Percentiles rank a stretch among this genome's conserved stretches.
phyloP scores from a whole-genome alignment of 1,140 invertebrate genomes.

The Paraescarpia echinospica region DNA sequence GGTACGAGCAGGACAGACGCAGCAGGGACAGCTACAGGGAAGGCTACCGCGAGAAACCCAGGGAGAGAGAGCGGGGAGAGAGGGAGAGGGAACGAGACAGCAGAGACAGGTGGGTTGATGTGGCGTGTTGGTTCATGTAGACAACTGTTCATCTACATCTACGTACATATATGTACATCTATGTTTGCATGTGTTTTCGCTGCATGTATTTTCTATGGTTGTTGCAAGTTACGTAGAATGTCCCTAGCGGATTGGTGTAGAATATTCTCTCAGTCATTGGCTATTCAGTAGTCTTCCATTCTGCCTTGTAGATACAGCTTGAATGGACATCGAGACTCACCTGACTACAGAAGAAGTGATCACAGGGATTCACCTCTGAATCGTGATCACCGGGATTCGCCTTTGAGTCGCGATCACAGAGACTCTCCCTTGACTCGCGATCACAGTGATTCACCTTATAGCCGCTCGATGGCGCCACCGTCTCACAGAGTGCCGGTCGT shows the following conservation, averaged over 20 bases:
- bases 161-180: background rate
- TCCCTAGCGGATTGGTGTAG: too few species aligned
- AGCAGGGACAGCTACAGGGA: background rate
- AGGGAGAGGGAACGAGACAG: constrained; percentile 5
- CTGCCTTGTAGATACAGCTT: background rate
- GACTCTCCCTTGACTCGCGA: background rate
- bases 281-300: background rate
- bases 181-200: background rate
- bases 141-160: background rate
- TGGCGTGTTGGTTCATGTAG: background rate
- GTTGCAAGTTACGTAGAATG: too few species aligned
- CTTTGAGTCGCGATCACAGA: background rate
- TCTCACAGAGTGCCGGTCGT: background rate
- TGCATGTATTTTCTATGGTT: too few species aligned
- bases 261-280: too few species aligned
- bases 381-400: background rate
- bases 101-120: background rate
- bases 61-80: constrained; percentile 18
- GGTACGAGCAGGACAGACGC: constrained; percentile 11
- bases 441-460: background rate
- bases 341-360: too few species aligned
- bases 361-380: background rate
- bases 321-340: background rate
- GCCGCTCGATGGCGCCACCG: background rate
- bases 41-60: constrained; percentile 8